A percentile compares a stretch with the other conserved stretches of the same genome.
Evolutionary conservation across 1,140 invertebrate genomes (phyloP).

Genomic region (Telenomus remus): DNA sequence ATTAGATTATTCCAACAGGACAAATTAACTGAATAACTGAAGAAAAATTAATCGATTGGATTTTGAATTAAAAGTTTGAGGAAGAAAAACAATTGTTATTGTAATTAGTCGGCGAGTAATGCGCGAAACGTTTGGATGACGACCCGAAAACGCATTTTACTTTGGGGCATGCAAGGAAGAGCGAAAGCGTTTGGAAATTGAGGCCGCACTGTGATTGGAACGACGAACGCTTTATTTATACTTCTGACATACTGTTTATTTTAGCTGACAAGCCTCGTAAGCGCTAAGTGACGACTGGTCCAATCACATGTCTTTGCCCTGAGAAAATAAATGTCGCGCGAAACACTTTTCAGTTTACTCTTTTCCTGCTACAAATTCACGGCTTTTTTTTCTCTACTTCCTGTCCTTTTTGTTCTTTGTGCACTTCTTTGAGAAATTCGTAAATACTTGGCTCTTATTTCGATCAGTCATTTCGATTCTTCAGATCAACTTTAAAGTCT

Average conservation of each 20-base stretch:
- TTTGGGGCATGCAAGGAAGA: constrained; percentile 57
- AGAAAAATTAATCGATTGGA: too few species aligned
- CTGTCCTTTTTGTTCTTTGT: constrained; percentile 1
- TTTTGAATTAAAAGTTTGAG: too few species aligned
- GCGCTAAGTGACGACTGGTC: constrained; percentile 60
- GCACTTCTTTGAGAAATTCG: too few species aligned
- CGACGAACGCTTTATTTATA: constrained; percentile 70
- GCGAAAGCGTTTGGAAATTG: constrained; percentile 50
- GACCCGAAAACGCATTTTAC: constrained; percentile 39
- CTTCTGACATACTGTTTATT: constrained; percentile 72
- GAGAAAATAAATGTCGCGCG: constrained; percentile 43
- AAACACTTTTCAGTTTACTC: constrained; percentile 2
- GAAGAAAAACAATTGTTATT: background rate
- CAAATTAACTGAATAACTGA: too few species aligned
- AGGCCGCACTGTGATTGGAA: constrained; percentile 66
- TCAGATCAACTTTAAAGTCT: too few species aligned
- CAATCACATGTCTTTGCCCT: constrained; percentile 43
- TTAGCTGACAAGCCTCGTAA: constrained; percentile 64
- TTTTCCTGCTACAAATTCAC: background rate
- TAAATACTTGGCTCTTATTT: too few species aligned
- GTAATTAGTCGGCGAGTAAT: constrained; percentile 20
- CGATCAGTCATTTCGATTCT: too few species aligned
- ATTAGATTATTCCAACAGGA: too few species aligned
- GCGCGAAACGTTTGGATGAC: constrained; percentile 16
- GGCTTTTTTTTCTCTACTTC: background rate